Percentiles rank a stretch among this genome's conserved stretches.
These are phyloP conservation scores for Rhagologus leucostigma DNA, from an alignment of 2,113 vertebrate species.

Conservation along the genomic window DNA sequence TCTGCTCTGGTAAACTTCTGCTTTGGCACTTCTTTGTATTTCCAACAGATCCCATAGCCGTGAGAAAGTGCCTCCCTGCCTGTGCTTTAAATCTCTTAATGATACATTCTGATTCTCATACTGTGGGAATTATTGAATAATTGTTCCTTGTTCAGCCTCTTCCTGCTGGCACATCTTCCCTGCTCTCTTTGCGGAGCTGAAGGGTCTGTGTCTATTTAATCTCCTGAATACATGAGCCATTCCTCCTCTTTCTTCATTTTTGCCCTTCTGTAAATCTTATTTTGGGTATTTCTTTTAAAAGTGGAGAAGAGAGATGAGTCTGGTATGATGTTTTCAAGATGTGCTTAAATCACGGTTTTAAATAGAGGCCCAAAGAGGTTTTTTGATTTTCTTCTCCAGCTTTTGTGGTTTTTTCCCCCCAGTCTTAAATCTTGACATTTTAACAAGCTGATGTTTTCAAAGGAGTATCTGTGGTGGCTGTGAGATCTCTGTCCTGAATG, in stretches of 20 bases:
- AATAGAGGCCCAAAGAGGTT: neutral
- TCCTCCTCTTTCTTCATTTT: neutral
- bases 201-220: neutral
- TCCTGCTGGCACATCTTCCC: neutral
- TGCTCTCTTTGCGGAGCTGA: neutral
- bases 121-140: neutral
- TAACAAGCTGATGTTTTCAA: neutral
- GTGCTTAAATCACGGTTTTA: neutral
- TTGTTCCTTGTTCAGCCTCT: neutral
- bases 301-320: neutral
- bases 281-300: neutral
- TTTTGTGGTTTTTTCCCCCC: neutral
- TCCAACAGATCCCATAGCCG: neutral
- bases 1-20: neutral
- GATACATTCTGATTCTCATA: neutral
- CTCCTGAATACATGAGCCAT: neutral
- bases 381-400: neutral
- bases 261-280: neutral
- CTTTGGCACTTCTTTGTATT: neutral
- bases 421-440: neutral
- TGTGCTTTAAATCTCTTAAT: neutral
- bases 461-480: neutral
- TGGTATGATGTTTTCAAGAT: neutral
- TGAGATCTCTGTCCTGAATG: neutral
- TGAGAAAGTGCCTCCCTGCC: neutral